A percentile compares a stretch with the other conserved stretches of the same genome.
Evolutionary conservation across 2,113 vertebrate species (phyloP).

Genomic region (Sporophila hypoxantha): DNA sequence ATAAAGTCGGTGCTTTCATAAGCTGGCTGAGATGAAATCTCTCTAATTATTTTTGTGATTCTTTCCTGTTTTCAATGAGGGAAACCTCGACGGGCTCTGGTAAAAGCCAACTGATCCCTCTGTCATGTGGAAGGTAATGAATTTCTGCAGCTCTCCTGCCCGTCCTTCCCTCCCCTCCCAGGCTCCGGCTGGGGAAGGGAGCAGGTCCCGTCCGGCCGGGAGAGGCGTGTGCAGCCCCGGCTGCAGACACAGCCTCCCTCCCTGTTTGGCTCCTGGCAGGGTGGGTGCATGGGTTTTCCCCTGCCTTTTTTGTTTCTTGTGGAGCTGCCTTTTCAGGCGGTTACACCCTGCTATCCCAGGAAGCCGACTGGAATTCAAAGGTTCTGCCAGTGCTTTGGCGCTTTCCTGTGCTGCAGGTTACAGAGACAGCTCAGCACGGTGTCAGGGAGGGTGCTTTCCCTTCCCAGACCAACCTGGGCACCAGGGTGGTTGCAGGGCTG

Average conservation of each 20-base stretch:
- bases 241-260: conserved; percentile 25
- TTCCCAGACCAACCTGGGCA: background rate
- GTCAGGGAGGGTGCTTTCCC: background rate
- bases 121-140: conserved; percentile 41
- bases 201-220: background rate
- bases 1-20: conserved; percentile 51
- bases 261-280: conserved; percentile 44
- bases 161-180: background rate
- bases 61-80: conserved; percentile 53
- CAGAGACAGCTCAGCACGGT: fast-evolving
- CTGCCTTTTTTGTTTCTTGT: conserved; percentile 13
- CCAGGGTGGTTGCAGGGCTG: background rate
- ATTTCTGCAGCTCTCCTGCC: conserved; percentile 18
- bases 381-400: background rate
- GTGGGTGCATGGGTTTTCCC: conserved; percentile 35
- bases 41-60: conserved; percentile 60
- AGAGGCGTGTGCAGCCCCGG: conserved; percentile 13
- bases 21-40: conserved; percentile 54
- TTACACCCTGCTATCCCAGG: conserved; percentile 35
- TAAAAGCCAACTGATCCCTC: conserved; percentile 16
- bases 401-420: background rate
- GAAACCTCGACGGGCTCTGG: conserved; percentile 20
- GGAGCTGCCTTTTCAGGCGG: conserved; percentile 38
- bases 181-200: background rate
- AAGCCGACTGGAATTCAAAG: conserved; percentile 35